phyloP scores from a whole-genome alignment of 2,113 vertebrate genomes.

The Geococcyx californianus region DNA sequence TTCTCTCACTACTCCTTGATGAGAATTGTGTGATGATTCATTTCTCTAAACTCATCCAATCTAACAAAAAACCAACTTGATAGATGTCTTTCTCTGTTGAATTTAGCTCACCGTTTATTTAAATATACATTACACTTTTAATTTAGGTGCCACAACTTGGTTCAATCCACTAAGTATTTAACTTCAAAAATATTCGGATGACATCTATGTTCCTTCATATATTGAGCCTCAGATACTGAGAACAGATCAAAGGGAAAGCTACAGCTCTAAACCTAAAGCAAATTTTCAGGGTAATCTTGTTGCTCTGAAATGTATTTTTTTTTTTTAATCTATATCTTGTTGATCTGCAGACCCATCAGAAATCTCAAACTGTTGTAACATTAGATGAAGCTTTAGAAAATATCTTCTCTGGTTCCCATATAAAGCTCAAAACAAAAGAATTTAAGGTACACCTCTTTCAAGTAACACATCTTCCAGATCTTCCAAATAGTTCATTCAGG shows the following conservation, averaged over 20 bases:
- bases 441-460: background rate
- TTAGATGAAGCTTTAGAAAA: background rate
- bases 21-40: background rate
- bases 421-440: background rate
- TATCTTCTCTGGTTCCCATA: background rate
- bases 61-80: constrained; percentile 17
- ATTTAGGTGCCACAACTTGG: background rate
- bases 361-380: background rate
- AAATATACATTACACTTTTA: background rate
- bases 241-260: constrained; percentile 42
- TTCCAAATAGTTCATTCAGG: background rate
- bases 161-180: background rate
- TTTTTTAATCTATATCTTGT: background rate
- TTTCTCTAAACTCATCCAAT: background rate
- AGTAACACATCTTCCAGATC: background rate
- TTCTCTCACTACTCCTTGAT: background rate
- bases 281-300: constrained; percentile 19
- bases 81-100: background rate
- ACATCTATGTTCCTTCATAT: background rate
- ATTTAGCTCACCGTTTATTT: constrained; percentile 9
- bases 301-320: constrained; percentile 16
- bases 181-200: constrained; percentile 32
- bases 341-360: constrained; percentile 24
- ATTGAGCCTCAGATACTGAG: background rate
- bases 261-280: constrained; percentile 12